Conservation (phyloP, 1,140 invertebrate genomes). For the Hestina assimilis region DNA sequence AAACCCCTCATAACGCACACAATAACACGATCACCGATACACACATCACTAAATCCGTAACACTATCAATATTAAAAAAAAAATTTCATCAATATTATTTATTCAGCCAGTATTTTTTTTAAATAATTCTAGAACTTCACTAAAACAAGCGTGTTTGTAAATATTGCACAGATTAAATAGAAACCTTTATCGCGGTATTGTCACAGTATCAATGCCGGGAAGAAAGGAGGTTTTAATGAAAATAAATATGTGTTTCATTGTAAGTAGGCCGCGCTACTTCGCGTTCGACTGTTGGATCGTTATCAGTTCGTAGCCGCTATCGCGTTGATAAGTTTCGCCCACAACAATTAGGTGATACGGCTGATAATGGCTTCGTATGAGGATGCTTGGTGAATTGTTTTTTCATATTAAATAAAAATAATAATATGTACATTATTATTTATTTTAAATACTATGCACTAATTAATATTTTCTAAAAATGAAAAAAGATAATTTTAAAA, state of each 20-base stretch:
- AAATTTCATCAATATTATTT: neutral
- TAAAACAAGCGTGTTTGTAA: constrained; percentile 18
- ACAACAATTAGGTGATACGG: constrained; percentile 64
- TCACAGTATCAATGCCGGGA: neutral
- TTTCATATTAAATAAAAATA: constrained; percentile 2
- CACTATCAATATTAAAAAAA: constrained; percentile 3
- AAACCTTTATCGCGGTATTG: constrained; percentile 6
- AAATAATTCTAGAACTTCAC: constrained; percentile 21
- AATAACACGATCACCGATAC: constrained; percentile 33
- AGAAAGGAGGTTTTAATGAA: constrained; percentile 8
- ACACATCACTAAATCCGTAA: constrained; percentile 46
- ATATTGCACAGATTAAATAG: constrained; percentile 31
- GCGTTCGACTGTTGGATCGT: constrained; percentile 43
- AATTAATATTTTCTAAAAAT: too few relatives aligned
- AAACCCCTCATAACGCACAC: constrained; percentile 53
- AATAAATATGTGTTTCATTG: constrained; percentile 22
- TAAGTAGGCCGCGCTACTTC: constrained; percentile 20
- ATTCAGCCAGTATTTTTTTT: constrained; percentile 15
- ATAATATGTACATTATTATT: too few relatives aligned
- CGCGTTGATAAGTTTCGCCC: constrained; percentile 57
- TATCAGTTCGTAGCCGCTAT: constrained; percentile 53
- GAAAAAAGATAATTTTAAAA: too few relatives aligned
- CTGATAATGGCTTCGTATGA: constrained; percentile 38
- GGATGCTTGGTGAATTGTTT: constrained; percentile 6
- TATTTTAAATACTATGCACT: too few relatives aligned